Base-by-base conservation (phyloP, 2,797 vertebrate species). In the Semaprochilodus insignis region DNA sequence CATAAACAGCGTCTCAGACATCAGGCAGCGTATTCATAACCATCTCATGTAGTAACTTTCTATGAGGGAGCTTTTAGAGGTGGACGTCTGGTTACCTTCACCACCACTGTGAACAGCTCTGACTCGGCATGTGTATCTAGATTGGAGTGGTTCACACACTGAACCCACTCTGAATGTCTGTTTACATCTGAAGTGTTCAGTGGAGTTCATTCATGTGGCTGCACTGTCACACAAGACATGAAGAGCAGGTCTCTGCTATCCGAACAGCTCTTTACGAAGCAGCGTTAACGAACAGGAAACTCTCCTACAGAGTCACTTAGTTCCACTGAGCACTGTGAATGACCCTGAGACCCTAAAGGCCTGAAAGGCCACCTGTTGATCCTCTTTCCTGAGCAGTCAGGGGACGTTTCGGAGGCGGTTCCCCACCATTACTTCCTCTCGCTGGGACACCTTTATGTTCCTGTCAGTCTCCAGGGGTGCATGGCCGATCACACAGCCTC, bases 391-490 rank as follows among this genome's bases (percentile, higher is more conserved):
- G 23, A 8, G 21, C 19, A 60, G 21, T 31, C 73, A 60, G 73
- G 27, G 55, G 73, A 44, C 2, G 51, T 34, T 74, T 59, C 40
- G 34, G 31, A 74, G 19, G 16, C 54, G 40, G 40, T 44, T 44
- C 34, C 55, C 6, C 73, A 60, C 34, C 31, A 23, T 75, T 44
- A 40, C 34, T 40, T 60, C 54, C 31, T 60, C 27, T 15, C 40
- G n/a, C 31, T 34, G 25, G 27, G 25, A 17, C 51, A 16, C 55
- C n/a, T 75, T 27, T 59, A 40, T 75, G n/a, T 17, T 75, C 54
- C 55, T 40, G 54, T 75, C 55, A 17, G 23, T 74, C 73, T 57
- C 73, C 73, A 74, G 31, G 34, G 19, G 21, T 21, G 34, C 65
- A 40, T 36, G 65, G 23, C 21, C 19, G 10, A 60, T 60, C 54